Percentiles rank a stretch among this genome's conserved stretches.
Evolutionary conservation across 2,113 vertebrate species (phyloP).

Genomic region (Chauna torquata): DNA sequence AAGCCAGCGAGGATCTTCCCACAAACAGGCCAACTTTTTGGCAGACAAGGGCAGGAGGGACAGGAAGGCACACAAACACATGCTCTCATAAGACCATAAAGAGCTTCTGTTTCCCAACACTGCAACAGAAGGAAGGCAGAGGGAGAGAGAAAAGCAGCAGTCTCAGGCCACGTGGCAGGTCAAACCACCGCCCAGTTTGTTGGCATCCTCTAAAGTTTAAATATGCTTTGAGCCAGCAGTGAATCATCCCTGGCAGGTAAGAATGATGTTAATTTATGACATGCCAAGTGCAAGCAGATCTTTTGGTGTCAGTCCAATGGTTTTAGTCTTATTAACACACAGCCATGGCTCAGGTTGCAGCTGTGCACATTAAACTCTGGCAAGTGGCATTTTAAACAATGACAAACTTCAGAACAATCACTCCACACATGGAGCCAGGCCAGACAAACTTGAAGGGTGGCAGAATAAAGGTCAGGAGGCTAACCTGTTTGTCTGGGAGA

Average conservation of each 20-base stretch:
- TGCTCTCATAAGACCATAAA: neutral
- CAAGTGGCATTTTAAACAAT: constrained; percentile 65
- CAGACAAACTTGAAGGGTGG: constrained; percentile 31
- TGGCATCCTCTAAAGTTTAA: constrained; percentile 61
- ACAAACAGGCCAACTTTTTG: constrained; percentile 33
- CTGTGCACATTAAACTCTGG: constrained; percentile 48
- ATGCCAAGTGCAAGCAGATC: constrained; percentile 64
- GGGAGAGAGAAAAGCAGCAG: constrained; percentile 40
- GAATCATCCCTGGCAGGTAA: constrained; percentile 69
- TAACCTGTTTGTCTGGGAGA: constrained; percentile 63
- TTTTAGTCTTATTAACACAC: constrained; percentile 59
- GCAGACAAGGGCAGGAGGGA: neutral
- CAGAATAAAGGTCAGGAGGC: constrained; percentile 59
- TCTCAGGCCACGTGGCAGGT: constrained; percentile 43
- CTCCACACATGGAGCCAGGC: constrained; percentile 18
- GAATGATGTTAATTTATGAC: constrained; percentile 66
- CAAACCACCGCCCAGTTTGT: constrained; percentile 67
- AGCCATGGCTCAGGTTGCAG: constrained; percentile 43
- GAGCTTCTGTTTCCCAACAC: constrained; percentile 55
- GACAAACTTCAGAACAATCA: constrained; percentile 53
- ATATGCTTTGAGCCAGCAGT: constrained; percentile 35
- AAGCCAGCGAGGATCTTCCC: neutral
- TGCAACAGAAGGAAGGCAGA: neutral
- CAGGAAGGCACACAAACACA: neutral
- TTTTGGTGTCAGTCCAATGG: constrained; percentile 56